phyloP scores from a whole-genome alignment of 92 coral and sea anemone genomes.

The Umimayanthus chanpuru region DNA sequence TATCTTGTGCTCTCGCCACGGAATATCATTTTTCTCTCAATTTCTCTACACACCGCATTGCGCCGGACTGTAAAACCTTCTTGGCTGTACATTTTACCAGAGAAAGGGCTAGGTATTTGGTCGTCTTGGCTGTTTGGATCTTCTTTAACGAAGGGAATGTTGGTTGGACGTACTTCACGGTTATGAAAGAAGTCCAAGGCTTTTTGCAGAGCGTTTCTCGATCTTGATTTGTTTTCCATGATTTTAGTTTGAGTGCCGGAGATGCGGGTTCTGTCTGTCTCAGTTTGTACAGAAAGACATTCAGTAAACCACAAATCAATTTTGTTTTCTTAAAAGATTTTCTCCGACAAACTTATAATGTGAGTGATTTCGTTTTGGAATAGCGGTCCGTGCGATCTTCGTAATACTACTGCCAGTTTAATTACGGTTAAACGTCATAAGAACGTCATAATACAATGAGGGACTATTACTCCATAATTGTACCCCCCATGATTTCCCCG shows the following conservation, averaged over 20 bases:
- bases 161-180: background rate
- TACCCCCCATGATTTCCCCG: too few species aligned
- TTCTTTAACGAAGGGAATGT: background rate
- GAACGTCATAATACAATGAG: too few species aligned
- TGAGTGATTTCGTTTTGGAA: too few species aligned
- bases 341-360: too few species aligned
- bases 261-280: too few species aligned
- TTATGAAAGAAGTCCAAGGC: background rate
- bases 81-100: background rate
- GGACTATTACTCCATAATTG: too few species aligned
- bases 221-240: background rate
- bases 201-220: background rate
- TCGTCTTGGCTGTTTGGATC: background rate
- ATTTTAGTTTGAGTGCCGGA: background rate
- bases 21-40: background rate
- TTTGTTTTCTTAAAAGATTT: too few species aligned
- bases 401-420: too few species aligned
- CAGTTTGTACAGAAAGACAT: too few species aligned
- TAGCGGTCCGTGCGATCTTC: too few species aligned
- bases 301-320: too few species aligned
- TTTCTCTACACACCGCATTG: constrained; percentile 4
- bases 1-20: constrained; percentile 1
- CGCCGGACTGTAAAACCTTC: background rate
- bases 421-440: too few species aligned
- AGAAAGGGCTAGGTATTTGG: background rate